Conservation (phyloP, 2,888 invertebrate species). For the Notocelia uddmanniana region DNA sequence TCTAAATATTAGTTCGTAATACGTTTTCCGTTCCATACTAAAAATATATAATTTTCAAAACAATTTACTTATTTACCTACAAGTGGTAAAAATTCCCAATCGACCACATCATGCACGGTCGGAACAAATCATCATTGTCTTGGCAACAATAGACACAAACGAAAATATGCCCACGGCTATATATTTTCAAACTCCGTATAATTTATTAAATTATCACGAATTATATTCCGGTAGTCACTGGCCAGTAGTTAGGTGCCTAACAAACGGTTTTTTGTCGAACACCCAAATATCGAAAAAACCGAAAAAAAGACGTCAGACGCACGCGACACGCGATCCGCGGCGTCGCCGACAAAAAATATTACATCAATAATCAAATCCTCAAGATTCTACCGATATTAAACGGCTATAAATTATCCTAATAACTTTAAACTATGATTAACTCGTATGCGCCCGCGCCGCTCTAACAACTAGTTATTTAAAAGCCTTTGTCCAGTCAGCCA, state of each 20-base stretch:
- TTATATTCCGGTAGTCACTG: conserved; percentile 85
- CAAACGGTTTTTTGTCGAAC: conserved; percentile 74
- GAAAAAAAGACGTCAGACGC: conserved; percentile 75
- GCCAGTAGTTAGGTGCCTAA: conserved; percentile 60
- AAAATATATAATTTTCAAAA: too few relatives aligned
- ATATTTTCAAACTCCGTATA: conserved; percentile 77
- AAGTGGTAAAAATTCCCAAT: conserved; percentile 19
- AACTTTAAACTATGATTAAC: conserved; percentile 73
- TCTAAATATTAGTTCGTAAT: too few relatives aligned
- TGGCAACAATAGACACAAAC: conserved; percentile 59
- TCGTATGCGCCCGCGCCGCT: conserved; percentile 56
- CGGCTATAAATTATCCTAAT: conserved; percentile 85
- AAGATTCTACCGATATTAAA: conserved; percentile 78
- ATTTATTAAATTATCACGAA: conserved; percentile 85
- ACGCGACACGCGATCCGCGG: conserved; percentile 83
- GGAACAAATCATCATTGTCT: conserved; percentile 36
- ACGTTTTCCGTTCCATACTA: too few relatives aligned
- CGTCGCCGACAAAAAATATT: conserved; percentile 69
- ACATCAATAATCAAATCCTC: conserved; percentile 82
- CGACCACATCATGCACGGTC: conserved; percentile 13
- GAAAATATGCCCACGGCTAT: conserved; percentile 66
- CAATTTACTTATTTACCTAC: not conserved
- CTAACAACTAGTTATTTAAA: conserved; percentile 53
- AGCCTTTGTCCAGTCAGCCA: conserved; percentile 59
- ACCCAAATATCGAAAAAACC: conserved; percentile 66